A percentile compares a stretch with the other conserved stretches of the same genome.
Evolutionary conservation across 2,797 vertebrate genomes (phyloP).

Genomic region (Hydrolagus colliei): DNA sequence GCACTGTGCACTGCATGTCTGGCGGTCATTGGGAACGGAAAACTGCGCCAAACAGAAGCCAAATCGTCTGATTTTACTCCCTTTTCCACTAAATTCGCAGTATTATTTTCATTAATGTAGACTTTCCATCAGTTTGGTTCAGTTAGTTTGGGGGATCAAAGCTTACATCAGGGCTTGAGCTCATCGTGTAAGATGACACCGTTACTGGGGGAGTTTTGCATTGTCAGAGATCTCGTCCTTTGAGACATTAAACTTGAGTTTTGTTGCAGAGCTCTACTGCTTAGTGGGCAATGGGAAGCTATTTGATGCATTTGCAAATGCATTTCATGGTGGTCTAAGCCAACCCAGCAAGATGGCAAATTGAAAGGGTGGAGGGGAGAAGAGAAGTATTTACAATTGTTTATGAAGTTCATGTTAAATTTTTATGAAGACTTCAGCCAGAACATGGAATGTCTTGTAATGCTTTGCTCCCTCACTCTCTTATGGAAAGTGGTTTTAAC

Average conservation of each 20-base stretch:
- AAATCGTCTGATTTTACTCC: not conserved
- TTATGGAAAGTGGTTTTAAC: not conserved
- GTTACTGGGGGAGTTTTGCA: not conserved
- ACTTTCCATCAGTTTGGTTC: not conserved
- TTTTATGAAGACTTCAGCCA: not conserved
- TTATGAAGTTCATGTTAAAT: not conserved
- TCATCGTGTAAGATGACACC: not conserved
- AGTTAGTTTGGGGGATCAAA: not conserved
- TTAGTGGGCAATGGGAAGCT: not conserved
- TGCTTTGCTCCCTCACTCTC: not conserved
- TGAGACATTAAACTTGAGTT: too few species aligned
- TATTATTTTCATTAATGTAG: not conserved
- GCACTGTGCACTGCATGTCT: not conserved
- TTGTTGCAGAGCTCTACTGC: not conserved
- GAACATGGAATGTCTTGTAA: not conserved
- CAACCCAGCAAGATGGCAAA: not conserved
- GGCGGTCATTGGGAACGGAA: not conserved
- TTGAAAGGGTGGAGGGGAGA: not conserved
- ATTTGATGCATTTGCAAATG: not conserved
- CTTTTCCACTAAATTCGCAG: too few species aligned
- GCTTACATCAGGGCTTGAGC: not conserved
- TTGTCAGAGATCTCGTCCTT: not conserved
- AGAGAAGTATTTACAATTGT: not conserved
- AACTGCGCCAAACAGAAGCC: not conserved
- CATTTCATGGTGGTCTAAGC: not conserved